phyloP scores from a whole-genome alignment of 2,888 invertebrate species.

The Drosophila nigricruria region DNA sequence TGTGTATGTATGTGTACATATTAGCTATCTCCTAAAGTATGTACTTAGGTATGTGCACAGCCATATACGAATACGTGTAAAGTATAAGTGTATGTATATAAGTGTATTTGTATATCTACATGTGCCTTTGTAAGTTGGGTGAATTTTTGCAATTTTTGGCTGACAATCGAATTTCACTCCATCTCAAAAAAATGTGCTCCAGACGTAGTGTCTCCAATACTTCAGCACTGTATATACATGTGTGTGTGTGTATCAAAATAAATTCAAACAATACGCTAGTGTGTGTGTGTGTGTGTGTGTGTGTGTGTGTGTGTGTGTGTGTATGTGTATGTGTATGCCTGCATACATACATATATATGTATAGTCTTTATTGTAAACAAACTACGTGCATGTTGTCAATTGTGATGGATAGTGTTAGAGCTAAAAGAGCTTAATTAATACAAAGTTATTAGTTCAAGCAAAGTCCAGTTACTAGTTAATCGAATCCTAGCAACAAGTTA shows the following conservation, averaged over 20 bases:
- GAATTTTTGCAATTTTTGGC: slow-evolving; percentile 35
- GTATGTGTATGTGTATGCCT: neutral
- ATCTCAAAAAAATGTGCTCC: slow-evolving; percentile 33
- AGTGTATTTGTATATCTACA: neutral
- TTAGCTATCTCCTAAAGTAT: neutral
- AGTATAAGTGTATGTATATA: neutral
- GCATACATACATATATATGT: neutral
- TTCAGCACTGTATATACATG: neutral
- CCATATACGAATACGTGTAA: neutral
- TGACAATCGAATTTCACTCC: slow-evolving; percentile 37
- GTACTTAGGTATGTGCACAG: neutral
- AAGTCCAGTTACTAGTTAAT: neutral
- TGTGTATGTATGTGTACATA: neutral
- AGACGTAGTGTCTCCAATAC: slow-evolving; percentile 44
- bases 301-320: neutral
- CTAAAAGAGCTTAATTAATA: neutral
- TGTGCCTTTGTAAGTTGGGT: neutral
- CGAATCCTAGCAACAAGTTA: neutral
- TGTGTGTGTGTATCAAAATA: neutral
- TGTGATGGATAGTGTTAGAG: neutral
- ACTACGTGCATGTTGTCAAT: neutral
- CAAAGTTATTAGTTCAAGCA: neutral
- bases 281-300: neutral
- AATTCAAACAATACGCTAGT: neutral
- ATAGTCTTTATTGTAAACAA: neutral